Percentiles rank a stretch among this genome's conserved stretches.
phyloP scores from a whole-genome alignment of 2,113 vertebrate genomes.

The Hypocryptadius cinnamomeus region DNA sequence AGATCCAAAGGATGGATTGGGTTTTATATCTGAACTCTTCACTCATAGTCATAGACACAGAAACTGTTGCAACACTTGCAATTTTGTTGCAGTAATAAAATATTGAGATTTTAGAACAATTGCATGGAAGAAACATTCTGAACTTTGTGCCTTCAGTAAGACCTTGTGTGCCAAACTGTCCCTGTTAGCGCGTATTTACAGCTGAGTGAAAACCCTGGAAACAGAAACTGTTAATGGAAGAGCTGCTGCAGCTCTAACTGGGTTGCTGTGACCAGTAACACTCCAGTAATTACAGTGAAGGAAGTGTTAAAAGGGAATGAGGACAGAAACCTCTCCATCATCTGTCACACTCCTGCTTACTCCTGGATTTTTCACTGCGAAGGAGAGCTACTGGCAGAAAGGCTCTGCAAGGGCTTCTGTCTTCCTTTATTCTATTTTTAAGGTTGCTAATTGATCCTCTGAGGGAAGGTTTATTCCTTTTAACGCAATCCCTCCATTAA shows the following conservation, averaged over 20 bases:
- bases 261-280: slow-evolving; percentile 13
- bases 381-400: not conserved
- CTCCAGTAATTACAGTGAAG: slow-evolving; percentile 31
- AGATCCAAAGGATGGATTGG: not conserved
- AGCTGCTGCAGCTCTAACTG: slow-evolving; percentile 12
- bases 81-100: not conserved
- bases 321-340: slow-evolving; percentile 5
- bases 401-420: slow-evolving; percentile 11
- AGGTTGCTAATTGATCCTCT: slow-evolving; percentile 57
- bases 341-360: slow-evolving; percentile 20
- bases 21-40: not conserved
- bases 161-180: not conserved
- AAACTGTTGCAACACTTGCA: not conserved
- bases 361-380: not conserved
- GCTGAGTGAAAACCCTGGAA: slow-evolving; percentile 10
- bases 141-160: not conserved
- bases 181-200: not conserved
- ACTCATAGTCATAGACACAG: not conserved
- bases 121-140: not conserved
- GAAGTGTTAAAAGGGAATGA: slow-evolving; percentile 5
- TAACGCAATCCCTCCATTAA: slow-evolving; percentile 3
- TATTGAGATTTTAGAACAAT: not conserved
- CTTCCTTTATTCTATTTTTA: slow-evolving; percentile 48
- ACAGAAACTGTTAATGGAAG: slow-evolving; percentile 17
- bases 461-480: slow-evolving; percentile 23